A percentile compares a stretch with the other conserved stretches of the same genome.
phyloP scores from a whole-genome alignment of 2,113 vertebrate species.

The Pseudolaguvia tuberculata region DNA sequence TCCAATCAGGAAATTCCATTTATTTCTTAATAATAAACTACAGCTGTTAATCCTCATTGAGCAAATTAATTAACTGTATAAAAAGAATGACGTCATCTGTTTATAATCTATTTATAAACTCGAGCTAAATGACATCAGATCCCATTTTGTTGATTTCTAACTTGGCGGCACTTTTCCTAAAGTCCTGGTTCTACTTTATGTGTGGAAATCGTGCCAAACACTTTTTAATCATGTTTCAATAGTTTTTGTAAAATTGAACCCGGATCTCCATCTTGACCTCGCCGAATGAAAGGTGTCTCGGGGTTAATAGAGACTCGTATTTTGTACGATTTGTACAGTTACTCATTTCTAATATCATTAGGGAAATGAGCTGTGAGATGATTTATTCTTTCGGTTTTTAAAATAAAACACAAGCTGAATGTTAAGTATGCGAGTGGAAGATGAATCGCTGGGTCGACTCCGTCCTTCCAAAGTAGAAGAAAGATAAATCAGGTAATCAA shows the following conservation, averaged over 20 bases:
- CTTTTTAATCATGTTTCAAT: slow-evolving; percentile 68
- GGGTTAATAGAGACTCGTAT: slow-evolving; percentile 73
- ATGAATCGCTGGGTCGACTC: slow-evolving; percentile 61
- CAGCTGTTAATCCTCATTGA: slow-evolving; percentile 89
- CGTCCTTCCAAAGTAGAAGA: slow-evolving; percentile 70
- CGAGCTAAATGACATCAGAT: too few relatives aligned
- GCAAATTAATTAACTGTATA: slow-evolving; percentile 75
- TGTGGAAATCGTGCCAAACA: slow-evolving; percentile 66
- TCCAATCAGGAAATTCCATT: slow-evolving; percentile 90
- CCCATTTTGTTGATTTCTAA: slow-evolving; percentile 50
- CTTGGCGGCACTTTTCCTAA: slow-evolving; percentile 50
- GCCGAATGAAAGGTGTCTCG: slow-evolving; percentile 63
- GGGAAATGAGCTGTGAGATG: slow-evolving; percentile 71
- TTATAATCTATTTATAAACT: slow-evolving; percentile 50
- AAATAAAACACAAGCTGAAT: slow-evolving; percentile 72
- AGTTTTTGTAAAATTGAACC: slow-evolving; percentile 68
- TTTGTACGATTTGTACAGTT: slow-evolving; percentile 70
- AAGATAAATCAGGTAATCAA: slow-evolving; percentile 77
- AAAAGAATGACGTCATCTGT: slow-evolving; percentile 69
- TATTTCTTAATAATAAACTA: slow-evolving; percentile 97
- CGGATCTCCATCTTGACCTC: slow-evolving; percentile 64
- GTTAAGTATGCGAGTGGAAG: slow-evolving; percentile 63
- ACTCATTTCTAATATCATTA: slow-evolving; percentile 76
- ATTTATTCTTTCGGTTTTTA: slow-evolving; percentile 73
- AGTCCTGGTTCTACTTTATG: slow-evolving; percentile 51